These are phyloP conservation scores for Paralinhomoeus sp. DNA, from an alignment of 2,888 invertebrate species.

Conservation along the genomic window DNA sequence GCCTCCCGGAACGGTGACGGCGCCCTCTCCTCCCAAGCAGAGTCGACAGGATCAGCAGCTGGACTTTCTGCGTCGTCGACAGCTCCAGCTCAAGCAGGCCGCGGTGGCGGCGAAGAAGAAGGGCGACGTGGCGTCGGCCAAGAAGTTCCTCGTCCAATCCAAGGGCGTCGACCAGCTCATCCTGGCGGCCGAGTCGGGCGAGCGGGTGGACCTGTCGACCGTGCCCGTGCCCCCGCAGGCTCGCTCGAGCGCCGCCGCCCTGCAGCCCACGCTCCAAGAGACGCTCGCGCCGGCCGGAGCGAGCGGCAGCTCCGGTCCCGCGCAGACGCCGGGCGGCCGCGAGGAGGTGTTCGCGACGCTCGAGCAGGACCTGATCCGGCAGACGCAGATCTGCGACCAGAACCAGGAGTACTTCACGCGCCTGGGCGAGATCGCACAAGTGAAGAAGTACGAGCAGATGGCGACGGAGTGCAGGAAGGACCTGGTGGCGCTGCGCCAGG, in stretches of 20 bases:
- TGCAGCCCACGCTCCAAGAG: not conserved
- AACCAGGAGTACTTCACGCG: conserved; percentile 68
- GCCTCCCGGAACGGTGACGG: not conserved
- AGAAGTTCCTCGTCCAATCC: conserved; percentile 9
- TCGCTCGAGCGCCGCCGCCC: not conserved
- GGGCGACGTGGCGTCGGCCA: conserved; percentile 16
- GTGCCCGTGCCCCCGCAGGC: conserved; percentile 25
- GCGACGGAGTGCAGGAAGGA: conserved; percentile 63
- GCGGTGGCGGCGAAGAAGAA: conserved; percentile 15
- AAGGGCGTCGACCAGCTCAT: conserved; percentile 64
- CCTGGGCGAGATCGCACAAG: conserved; percentile 65
- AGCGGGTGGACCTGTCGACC: conserved; percentile 39
- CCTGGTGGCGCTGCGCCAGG: conserved; percentile 54
- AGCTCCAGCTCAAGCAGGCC: conserved; percentile 16
- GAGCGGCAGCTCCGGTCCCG: no score
- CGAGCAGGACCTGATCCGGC: conserved; percentile 48
- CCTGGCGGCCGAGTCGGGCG: conserved; percentile 58
- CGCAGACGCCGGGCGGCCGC: no score
- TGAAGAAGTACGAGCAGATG: conserved; percentile 52
- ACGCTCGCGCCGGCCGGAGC: not conserved
- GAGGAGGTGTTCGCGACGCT: conserved; percentile 48
- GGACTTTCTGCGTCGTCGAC: conserved; percentile 13
- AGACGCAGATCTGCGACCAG: conserved; percentile 14
- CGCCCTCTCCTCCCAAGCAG: not conserved
- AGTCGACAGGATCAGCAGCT: conserved; percentile 6